A percentile compares a stretch with the other conserved stretches of the same genome.
phyloP scores from a whole-genome alignment of 2,797 vertebrate genomes.

The Rachycentron canadum region DNA sequence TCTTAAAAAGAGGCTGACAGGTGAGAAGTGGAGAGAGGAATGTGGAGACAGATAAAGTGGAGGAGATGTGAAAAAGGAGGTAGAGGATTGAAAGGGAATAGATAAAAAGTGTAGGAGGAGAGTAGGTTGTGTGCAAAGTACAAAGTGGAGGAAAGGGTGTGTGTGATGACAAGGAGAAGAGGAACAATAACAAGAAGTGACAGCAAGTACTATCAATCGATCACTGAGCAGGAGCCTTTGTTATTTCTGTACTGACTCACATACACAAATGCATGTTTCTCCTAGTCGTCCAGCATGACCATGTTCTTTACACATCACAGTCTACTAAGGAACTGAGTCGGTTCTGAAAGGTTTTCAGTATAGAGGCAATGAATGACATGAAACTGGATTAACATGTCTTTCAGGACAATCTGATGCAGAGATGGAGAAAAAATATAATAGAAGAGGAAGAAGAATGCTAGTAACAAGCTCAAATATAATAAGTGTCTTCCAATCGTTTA shows the following conservation, averaged over 20 bases:
- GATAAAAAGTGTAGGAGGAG: neutral
- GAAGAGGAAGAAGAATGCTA: neutral
- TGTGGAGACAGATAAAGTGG: neutral
- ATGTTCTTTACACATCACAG: neutral
- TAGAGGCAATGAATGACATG: neutral
- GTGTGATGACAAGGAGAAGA: neutral
- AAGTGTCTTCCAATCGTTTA: neutral
- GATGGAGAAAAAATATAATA: neutral
- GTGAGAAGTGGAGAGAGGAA: constrained; percentile 75
- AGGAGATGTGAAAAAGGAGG: constrained; percentile 10
- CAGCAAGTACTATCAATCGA: neutral
- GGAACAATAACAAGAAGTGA: neutral
- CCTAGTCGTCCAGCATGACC: neutral
- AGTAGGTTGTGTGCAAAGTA: neutral
- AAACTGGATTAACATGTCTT: neutral
- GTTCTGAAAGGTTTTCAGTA: neutral
- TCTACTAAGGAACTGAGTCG: neutral
- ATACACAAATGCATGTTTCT: neutral
- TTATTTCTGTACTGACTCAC: neutral
- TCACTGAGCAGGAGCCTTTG: neutral
- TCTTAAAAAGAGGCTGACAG: constrained; percentile 88
- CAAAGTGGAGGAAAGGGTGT: neutral
- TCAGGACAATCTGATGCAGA: neutral
- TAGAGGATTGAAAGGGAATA: neutral
- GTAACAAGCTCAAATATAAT: neutral